Percentiles rank a stretch among this genome's conserved stretches.
Evolutionary conservation across 2,888 invertebrate species (phyloP).

Genomic region (Xylota segnis): DNA sequence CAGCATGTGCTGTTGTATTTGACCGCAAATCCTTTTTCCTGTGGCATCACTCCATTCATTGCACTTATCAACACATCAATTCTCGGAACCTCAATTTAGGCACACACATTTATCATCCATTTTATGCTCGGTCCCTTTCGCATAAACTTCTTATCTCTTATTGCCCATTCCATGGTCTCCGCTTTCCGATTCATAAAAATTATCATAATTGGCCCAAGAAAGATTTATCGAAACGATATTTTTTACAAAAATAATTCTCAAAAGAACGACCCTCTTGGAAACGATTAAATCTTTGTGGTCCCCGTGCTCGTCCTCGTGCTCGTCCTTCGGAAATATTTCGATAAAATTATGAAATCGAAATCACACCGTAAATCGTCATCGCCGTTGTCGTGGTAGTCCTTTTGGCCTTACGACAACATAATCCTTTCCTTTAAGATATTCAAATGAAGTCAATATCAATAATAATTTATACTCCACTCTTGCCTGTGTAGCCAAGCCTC

Average conservation of each 20-base stretch:
- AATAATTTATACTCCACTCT: conserved; percentile 65
- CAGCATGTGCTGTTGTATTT: not conserved
- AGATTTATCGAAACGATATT: conserved; percentile 63
- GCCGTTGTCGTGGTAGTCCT: not conserved
- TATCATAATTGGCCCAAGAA: conserved; percentile 70
- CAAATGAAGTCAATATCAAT: conserved; percentile 75
- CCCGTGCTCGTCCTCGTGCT: not conserved
- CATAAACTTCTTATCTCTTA: conserved; percentile 62
- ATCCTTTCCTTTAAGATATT: conserved; percentile 68
- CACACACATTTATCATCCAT: conserved; percentile 50
- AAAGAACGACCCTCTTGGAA: conserved; percentile 19
- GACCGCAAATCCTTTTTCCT: not conserved
- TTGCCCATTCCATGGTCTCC: not conserved
- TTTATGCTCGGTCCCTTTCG: conserved; percentile 47
- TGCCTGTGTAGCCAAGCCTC: conserved; percentile 30
- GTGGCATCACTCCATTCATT: conserved; percentile 23
- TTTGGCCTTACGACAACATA: conserved; percentile 34
- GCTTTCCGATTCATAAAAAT: conserved; percentile 50
- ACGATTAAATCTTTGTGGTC: conserved; percentile 47
- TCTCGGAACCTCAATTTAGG: conserved; percentile 23
- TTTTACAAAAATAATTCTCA: conserved; percentile 47
- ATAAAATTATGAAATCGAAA: conserved; percentile 76
- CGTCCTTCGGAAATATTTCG: conserved; percentile 41
- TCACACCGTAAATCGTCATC: conserved; percentile 54
- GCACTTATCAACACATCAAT: conserved; percentile 41